These are phyloP conservation scores for Bufo gargarizans DNA, from an alignment of 2,113 vertebrate genomes.

Conservation along the genomic window DNA sequence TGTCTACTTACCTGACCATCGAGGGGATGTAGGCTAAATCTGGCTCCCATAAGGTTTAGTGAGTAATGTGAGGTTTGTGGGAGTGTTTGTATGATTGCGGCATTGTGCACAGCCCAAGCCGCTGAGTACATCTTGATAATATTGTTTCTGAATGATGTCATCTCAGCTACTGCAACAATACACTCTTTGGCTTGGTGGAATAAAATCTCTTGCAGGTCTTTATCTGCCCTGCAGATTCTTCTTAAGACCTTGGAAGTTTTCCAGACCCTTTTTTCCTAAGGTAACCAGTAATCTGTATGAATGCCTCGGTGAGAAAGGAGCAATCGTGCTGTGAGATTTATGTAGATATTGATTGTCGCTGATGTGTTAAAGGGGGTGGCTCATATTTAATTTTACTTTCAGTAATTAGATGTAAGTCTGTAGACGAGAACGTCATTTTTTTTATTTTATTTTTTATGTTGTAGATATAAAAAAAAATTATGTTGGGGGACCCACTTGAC, in stretches of 20 bases:
- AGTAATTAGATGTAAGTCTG: neutral
- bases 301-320: neutral
- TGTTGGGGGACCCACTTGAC: too few species aligned
- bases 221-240: neutral
- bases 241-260: neutral
- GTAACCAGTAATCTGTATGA: neutral
- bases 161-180: neutral
- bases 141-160: constrained; percentile 9
- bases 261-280: neutral
- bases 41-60: neutral
- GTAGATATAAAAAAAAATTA: too few species aligned
- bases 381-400: neutral
- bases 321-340: neutral
- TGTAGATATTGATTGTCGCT: too few species aligned
- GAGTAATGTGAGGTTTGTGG: constrained; percentile 19
- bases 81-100: neutral
- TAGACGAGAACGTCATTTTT: too few species aligned
- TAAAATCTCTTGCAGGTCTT: constrained; percentile 6
- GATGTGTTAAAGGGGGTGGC: too few species aligned
- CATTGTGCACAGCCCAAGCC: neutral
- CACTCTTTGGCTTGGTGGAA: neutral
- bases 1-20: neutral
- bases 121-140: neutral
- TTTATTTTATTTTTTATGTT: too few species aligned
- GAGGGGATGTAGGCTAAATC: neutral